Base-by-base conservation (phyloP, 2,797 vertebrate species). In the Enteromius viviparus region DNA sequence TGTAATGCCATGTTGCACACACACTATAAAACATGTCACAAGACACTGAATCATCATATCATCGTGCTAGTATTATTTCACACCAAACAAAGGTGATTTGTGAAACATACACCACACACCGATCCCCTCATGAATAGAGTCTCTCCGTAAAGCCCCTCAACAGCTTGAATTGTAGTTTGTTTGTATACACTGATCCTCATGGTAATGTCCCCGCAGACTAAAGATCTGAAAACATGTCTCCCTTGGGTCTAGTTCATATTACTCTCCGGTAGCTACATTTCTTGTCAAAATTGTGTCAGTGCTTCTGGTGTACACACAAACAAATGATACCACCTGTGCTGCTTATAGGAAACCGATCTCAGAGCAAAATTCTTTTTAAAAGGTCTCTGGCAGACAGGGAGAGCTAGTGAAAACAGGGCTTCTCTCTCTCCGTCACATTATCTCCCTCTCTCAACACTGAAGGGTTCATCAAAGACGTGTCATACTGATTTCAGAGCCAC, bases 381-480 rank as follows among this genome's bases (percentile, higher is more conserved):
- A 86, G 66, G 80, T 81, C 78, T 60, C 85, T 64, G 75, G 64
- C 75, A 85, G 84, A 84, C 78, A 74, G 78, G 62, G 68, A 53
- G 69, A 72, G 83, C 62, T 81, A 58, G 74, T 53, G 71, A 82
- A 81, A 85, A 80, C 76, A 78, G 86, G 82, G 72, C 80, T 62
- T 81, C 82, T 77, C 84, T 80, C 77, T 76, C 80, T 51, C 37
- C 40, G 71, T 69, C 49, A 76, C 81, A 79, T 78, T 76, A 87
- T 84, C 84, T 87, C 76, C 71, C 66, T 76, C 71, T 84, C 72
- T 64, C 78, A 62, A 80, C 77, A 74, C 65, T 84, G 82, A 86
- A 86, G 87, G 82, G 78, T 86, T 88, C 86, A 85, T 86, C 84
- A 85, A 85, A 86, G 88, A 84, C 66, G 17, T 69, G 87, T 84